phyloP scores from a whole-genome alignment of 2,888 invertebrate species.

The Beris chalybata region DNA sequence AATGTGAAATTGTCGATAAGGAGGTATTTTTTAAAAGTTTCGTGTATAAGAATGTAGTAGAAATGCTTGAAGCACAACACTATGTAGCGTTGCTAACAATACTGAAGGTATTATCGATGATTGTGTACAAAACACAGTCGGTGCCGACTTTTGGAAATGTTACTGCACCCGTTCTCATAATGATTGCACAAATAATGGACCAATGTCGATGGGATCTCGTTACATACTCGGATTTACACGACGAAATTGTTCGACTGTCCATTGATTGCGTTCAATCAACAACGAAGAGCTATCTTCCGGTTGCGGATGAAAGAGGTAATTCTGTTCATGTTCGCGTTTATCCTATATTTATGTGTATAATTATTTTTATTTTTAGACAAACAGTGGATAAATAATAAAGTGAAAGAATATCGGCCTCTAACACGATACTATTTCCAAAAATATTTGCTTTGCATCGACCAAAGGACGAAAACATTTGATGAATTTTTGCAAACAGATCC shows the following conservation, averaged over 20 bases:
- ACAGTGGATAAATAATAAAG: slow-evolving; percentile 47
- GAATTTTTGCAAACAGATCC: slow-evolving; percentile 45
- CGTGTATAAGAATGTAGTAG: slow-evolving; percentile 45
- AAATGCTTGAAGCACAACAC: slow-evolving; percentile 42
- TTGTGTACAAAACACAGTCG: slow-evolving; percentile 37
- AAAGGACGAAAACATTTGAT: slow-evolving; percentile 45
- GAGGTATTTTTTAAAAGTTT: slow-evolving; percentile 46
- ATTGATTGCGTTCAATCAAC: slow-evolving; percentile 46
- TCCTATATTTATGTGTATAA: no score
- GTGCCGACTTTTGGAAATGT: slow-evolving; percentile 45
- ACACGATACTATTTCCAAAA: slow-evolving; percentile 51
- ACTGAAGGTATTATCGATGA: slow-evolving; percentile 45
- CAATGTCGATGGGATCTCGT: slow-evolving; percentile 49
- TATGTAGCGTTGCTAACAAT: slow-evolving; percentile 41
- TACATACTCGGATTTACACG: slow-evolving; percentile 45
- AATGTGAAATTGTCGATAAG: slow-evolving; percentile 37
- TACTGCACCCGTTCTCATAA: slow-evolving; percentile 47
- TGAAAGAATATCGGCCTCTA: slow-evolving; percentile 43
- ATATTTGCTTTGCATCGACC: slow-evolving; percentile 43
- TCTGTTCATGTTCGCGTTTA: background rate
- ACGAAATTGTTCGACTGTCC: slow-evolving; percentile 45
- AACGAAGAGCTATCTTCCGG: slow-evolving; percentile 45
- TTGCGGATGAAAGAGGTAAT: slow-evolving; percentile 46
- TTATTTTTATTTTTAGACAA: slow-evolving; percentile 43
- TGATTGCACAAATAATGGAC: slow-evolving; percentile 48